Percentiles rank a stretch among this genome's conserved stretches.
Conservation (phyloP, 2,113 vertebrate species). For the Malaclemys terrapin region DNA sequence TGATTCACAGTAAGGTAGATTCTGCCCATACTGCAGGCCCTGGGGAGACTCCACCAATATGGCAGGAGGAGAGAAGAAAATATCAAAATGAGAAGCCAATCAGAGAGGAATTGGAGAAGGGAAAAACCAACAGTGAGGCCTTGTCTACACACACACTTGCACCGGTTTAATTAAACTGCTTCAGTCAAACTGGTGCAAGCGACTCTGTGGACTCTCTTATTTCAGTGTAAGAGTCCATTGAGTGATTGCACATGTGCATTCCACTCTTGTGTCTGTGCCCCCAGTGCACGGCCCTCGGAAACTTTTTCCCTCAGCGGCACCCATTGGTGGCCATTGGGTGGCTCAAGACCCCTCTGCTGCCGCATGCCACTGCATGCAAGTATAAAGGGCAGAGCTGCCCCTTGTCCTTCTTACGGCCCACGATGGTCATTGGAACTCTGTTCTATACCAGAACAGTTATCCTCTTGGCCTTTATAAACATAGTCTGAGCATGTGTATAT, state of each 20-base stretch:
- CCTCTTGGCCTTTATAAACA: neutral
- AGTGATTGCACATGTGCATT: neutral
- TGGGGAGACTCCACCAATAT: rapidly evolving
- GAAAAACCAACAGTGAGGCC: neutral
- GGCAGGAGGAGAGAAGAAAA: neutral
- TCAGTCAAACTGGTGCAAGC: neutral
- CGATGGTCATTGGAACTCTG: neutral
- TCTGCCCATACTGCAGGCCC: neutral
- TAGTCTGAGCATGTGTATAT: no score
- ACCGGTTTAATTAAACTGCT: neutral
- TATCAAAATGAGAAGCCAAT: neutral
- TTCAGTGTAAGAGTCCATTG: neutral
- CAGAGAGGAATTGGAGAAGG: neutral
- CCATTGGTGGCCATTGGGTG: neutral
- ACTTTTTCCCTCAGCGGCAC: neutral
- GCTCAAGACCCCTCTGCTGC: neutral
- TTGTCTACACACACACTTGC: neutral
- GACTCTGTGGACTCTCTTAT: neutral
- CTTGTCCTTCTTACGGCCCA: neutral
- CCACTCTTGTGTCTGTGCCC: neutral
- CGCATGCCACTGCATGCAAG: neutral
- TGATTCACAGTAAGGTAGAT: neutral
- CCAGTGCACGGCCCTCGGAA: neutral
- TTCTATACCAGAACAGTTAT: neutral
- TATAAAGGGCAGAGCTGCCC: neutral